Evolutionary conservation across 2,797 vertebrate species (phyloP).

Genomic region (Xenopus petersii): DNA sequence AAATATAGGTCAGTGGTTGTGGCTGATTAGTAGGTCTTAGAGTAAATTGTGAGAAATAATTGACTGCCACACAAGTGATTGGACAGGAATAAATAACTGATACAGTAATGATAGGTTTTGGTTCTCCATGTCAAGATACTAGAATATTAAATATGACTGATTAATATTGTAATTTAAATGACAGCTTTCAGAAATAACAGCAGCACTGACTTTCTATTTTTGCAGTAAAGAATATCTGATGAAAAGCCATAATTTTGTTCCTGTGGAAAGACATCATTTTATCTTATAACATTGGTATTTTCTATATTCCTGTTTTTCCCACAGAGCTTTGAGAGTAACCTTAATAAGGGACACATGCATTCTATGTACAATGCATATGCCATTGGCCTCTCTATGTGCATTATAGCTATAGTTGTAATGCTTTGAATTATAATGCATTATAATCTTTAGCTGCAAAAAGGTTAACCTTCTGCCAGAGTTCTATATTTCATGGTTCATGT

Average conservation of each 20-base stretch:
- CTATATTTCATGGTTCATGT: no score
- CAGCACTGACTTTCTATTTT: conserved; percentile 36
- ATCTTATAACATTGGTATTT: background rate
- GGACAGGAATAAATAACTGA: conserved; percentile 50
- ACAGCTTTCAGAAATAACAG: conserved; percentile 34
- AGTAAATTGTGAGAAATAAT: conserved; percentile 48
- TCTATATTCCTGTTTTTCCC: background rate
- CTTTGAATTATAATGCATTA: no score
- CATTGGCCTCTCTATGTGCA: no score
- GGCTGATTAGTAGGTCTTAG: conserved; percentile 48
- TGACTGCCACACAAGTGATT: conserved; percentile 49
- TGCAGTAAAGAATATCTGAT: conserved; percentile 20
- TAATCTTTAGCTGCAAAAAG: no score
- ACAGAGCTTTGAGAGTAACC: background rate
- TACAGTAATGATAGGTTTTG: conserved; percentile 50
- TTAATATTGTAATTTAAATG: conserved; percentile 49
- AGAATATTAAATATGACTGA: conserved; percentile 48
- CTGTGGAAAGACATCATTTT: background rate
- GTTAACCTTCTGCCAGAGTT: no score
- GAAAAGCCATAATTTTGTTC: conserved; percentile 1
- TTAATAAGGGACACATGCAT: no score
- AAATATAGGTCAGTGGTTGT: conserved; percentile 48
- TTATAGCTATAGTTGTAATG: no score
- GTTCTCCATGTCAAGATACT: conserved; percentile 45
- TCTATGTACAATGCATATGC: no score